A percentile compares a stretch with the other conserved stretches of the same genome.
Conservation (phyloP, 2,113 vertebrate genomes). For the Archocentrus centrarchus region DNA sequence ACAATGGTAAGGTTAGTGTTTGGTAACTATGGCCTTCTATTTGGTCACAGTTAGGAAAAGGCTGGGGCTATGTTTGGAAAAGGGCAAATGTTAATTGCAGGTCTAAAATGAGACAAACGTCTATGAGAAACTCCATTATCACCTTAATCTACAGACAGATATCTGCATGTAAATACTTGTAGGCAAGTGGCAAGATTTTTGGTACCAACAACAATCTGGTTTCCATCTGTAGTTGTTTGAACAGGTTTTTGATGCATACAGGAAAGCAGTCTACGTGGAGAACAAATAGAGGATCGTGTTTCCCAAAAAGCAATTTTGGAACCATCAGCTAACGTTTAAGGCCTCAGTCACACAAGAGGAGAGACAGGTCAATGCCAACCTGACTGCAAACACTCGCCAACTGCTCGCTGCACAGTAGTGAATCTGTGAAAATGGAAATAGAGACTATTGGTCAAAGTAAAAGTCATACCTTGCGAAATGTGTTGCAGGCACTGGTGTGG, state of each 20-base stretch:
- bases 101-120: not conserved
- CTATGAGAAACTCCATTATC: not conserved
- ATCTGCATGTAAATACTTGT: not conserved
- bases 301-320: not conserved
- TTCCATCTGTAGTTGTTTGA: not conserved
- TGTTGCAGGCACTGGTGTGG: not conserved
- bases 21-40: not conserved
- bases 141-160: not conserved
- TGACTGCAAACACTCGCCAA: not conserved
- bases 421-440: not conserved
- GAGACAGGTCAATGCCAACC: not conserved
- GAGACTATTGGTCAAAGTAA: not conserved
- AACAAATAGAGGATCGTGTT: not conserved
- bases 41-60: no score
- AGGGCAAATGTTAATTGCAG: not conserved
- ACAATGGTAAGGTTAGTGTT: not conserved
- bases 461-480: not conserved
- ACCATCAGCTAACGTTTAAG: no score
- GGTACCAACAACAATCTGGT: not conserved
- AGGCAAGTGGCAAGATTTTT: not conserved
- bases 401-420: not conserved
- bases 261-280: not conserved
- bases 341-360: not conserved
- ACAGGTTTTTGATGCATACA: not conserved
- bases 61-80: not conserved